Evolutionary conservation across 2,888 invertebrate species (phyloP), one percentile per base, ranked within the genome.

Genomic region (Diadegma fenestrale): DNA sequence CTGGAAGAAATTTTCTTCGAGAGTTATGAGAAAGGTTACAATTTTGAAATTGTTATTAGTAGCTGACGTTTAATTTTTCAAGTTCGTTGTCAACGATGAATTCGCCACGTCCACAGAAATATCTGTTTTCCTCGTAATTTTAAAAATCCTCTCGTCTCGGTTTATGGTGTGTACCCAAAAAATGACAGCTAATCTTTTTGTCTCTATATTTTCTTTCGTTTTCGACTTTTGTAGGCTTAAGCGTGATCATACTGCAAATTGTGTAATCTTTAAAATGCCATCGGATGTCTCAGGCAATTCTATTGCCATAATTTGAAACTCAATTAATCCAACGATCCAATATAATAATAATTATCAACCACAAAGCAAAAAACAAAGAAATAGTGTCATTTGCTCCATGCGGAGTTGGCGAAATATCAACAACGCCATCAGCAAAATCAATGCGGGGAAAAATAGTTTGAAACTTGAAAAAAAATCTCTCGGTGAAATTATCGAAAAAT

Each of bases 231-330:
- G 30, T 26, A 26, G 61, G 10, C 43, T 61, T 17, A 41, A 48
- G 45, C 43, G 43, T 37, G 26, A 10, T 41, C 17, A 45, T 14
- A 22, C 14, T 43, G 73, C 14, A 63, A 76, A 45, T 48, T 48
- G 30, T 48, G 64, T 33, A 76, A 76, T 64, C 64, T 64, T 41
- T 14, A 76, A 37, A 63, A 0, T 30, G 33, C 19, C 33, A 61
- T 61, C 17, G 61, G 17, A 6, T 54, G 19, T 22, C 22, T 26
- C 8, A 22, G 37, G 7, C 41, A 58, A 58, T 3, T 30, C 2
- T 61, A 43, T 17, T 30, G 17, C 61, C 58, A 73, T 26, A 26
- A 61, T 43, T 14, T 1, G 26, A 43, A 41, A 41, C 43, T 10
- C 22, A 37, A 61, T 19, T 7, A 58, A 48, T n/a, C 10, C 8